Percentiles rank a stretch among this genome's conserved stretches.
Evolutionary conservation across 2,113 vertebrate genomes (phyloP).

Genomic region (Greenwoodochromis staneri): DNA sequence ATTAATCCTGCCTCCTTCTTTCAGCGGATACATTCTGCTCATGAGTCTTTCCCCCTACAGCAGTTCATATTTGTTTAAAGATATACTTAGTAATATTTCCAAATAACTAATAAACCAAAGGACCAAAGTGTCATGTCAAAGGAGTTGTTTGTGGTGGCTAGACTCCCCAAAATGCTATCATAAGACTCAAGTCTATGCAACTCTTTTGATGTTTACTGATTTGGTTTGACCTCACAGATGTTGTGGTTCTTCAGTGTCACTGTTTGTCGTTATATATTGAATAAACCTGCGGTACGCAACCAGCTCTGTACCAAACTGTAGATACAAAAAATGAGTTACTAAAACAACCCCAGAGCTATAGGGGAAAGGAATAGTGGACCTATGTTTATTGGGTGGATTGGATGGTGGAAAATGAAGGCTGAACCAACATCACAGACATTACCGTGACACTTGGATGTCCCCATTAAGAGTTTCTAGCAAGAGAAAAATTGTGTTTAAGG

Average conservation of each 20-base stretch:
- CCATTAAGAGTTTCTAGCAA: neutral
- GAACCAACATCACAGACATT: neutral
- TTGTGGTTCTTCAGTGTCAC: neutral
- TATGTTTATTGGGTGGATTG: neutral
- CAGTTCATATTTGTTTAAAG: neutral
- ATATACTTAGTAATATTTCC: neutral
- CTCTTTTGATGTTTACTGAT: neutral
- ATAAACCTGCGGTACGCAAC: neutral
- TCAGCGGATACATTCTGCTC: neutral
- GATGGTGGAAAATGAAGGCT: neutral
- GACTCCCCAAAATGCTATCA: neutral
- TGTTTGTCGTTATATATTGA: neutral
- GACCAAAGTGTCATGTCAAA: neutral
- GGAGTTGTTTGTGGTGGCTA: neutral
- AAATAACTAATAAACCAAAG: neutral
- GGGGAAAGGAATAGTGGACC: neutral
- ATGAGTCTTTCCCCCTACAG: neutral
- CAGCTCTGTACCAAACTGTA: neutral
- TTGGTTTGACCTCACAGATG: neutral
- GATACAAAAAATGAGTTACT: neutral
- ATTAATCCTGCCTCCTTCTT: conserved; percentile 39
- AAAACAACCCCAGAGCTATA: neutral
- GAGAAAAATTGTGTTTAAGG: neutral
- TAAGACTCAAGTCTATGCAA: neutral
- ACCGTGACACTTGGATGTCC: neutral